phyloP scores from a whole-genome alignment of 23 tunicate species.

The Botrylloides violaceus region DNA sequence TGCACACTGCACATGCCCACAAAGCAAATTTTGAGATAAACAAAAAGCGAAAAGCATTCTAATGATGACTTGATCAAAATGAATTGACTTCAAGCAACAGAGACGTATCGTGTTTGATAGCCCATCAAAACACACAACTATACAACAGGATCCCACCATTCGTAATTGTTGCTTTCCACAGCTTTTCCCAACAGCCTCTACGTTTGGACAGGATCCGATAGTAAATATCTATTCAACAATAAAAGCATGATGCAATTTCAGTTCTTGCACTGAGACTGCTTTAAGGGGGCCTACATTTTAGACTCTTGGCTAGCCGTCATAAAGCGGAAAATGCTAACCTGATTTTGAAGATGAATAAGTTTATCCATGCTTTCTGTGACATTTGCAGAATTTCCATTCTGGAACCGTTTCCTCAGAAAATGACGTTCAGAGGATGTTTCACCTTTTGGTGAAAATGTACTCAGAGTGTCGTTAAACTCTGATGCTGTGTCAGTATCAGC shows the following conservation, averaged over 20 bases:
- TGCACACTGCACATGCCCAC: neutral
- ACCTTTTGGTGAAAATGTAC: conserved; percentile 14
- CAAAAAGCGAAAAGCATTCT: neutral
- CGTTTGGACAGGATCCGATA: neutral
- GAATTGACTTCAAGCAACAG: neutral
- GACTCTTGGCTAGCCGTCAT: too few species aligned
- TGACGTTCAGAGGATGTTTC: conserved; percentile 6
- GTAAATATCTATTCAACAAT: neutral
- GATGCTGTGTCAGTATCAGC: conserved; percentile 25
- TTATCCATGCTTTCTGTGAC: neutral
- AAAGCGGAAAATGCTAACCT: conserved; percentile 21
- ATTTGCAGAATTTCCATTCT: neutral
- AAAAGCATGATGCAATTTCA: too few species aligned
- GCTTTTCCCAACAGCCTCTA: neutral
- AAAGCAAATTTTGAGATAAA: neutral
- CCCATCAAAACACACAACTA: neutral
- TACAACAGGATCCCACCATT: neutral
- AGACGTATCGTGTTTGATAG: too few species aligned
- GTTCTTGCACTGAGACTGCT: too few species aligned
- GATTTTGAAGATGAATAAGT: conserved; percentile 13
- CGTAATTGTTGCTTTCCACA: neutral
- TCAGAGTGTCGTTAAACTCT: conserved; percentile 21
- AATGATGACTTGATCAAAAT: too few species aligned
- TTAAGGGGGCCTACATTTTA: too few species aligned
- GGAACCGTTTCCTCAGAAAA: neutral